Evolutionary conservation across 2,888 invertebrate species (phyloP), one percentile per base, ranked within the genome.

Genomic region (Electrophaes corylata): DNA sequence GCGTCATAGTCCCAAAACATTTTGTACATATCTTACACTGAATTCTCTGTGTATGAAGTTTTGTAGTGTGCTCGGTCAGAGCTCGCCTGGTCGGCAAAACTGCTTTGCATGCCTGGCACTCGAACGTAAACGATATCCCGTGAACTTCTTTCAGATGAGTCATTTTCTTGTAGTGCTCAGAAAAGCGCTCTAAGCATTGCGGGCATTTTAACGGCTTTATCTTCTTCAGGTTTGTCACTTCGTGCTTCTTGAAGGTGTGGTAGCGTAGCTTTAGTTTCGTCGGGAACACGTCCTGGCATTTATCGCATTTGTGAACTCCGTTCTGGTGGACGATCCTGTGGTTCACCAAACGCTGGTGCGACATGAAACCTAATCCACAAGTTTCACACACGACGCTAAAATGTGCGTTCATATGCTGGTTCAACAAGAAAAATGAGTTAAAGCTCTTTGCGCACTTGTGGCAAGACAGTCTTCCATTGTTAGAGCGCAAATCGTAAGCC

Each of bases 331-430:
- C 87, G 20, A 86, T 82, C 43, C 78, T 81, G 41, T 91, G 91
- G 58, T 88, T 88, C 5, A 84, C 81, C 1, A 91, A 64, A 0
- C 91, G 76, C 19, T 88, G 88, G 35, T 89, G 83, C 0, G 91
- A 89, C 81, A 89, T 87, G 62, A 91, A 91, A 0, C 91, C 88
- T 4, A 88, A 64, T 0, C 91, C 91, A 56, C 91, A 91, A 0
- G 84, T 89, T 63, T 91, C 91, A 57, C 91, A 91, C 0, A 90
- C 90, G 0, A 91, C 90, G 51, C 74, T 91, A 40, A 82, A 91
- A 68, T 91, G 91, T 0, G 72, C 90, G 41, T 91, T 91, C 91
- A 91, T 91, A 62, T 91, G 91, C 18, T 86, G 72, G 35, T 90
- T 91, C 1, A 91, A 64, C 11, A 88, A 71, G 49, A 89, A 90